Percentiles rank a stretch among this genome's conserved stretches.
These are phyloP conservation scores for Pteropus rufus DNA, from an alignment of 2,797 vertebrate genomes.

Conservation along the genomic window DNA sequence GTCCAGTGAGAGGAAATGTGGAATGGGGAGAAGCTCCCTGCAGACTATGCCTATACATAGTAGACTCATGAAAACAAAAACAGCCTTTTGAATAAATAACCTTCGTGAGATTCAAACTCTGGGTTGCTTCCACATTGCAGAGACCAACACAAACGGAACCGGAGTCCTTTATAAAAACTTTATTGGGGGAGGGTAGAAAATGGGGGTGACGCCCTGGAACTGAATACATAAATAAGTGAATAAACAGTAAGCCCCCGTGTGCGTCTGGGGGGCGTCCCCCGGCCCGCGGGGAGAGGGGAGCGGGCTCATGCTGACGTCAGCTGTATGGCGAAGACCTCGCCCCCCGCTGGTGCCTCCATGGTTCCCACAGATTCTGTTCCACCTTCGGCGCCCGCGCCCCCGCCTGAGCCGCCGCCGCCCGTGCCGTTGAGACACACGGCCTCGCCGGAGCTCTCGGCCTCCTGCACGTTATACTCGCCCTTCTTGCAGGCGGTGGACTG, in stretches of 20 bases:
- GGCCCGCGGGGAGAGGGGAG: slow-evolving; percentile 46
- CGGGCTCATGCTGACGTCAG: slow-evolving; percentile 62
- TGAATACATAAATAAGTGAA: slow-evolving; percentile 53
- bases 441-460: slow-evolving; percentile 78
- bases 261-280: slow-evolving; percentile 9
- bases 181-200: slow-evolving; percentile 70
- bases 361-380: slow-evolving; percentile 15
- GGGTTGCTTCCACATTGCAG: neutral
- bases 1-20: neutral
- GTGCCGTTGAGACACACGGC: slow-evolving; percentile 75
- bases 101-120: neutral
- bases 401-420: slow-evolving; percentile 25
- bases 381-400: neutral
- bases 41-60: neutral
- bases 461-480: slow-evolving; percentile 80
- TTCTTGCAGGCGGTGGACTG: slow-evolving; percentile 80
- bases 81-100: neutral
- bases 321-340: slow-evolving; percentile 71
- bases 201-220: neutral
- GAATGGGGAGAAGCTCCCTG: too few species aligned
- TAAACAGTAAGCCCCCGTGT: neutral
- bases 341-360: neutral
- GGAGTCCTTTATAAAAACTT: slow-evolving; percentile 74
- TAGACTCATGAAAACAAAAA: neutral
- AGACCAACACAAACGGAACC: neutral